These are phyloP conservation scores for Tragelaphus buxtoni DNA, from an alignment of 2,113 vertebrate genomes.

Conservation along the genomic window DNA sequence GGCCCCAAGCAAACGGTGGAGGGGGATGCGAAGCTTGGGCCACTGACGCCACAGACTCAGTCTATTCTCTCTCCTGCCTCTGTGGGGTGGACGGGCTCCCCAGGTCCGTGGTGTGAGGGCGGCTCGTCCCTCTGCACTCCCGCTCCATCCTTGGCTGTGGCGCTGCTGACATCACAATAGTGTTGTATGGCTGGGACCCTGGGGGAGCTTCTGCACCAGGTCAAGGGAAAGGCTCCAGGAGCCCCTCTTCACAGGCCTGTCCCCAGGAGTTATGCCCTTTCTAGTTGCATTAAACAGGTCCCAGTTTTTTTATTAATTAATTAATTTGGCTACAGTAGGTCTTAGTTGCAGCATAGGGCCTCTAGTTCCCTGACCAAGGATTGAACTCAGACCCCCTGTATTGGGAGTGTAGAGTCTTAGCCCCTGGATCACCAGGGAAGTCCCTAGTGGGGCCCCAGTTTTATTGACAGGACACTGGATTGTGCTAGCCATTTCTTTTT, in stretches of 20 bases:
- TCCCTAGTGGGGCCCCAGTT: neutral
- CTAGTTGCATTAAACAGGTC: neutral
- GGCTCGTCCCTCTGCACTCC: fast-evolving
- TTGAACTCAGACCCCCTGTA: neutral
- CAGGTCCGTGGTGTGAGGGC: fast-evolving
- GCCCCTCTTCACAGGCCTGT: neutral
- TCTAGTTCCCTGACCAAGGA: neutral
- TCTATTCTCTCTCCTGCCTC: neutral
- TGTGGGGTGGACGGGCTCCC: no score
- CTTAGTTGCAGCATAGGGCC: neutral
- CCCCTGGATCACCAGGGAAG: neutral
- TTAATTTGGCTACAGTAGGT: neutral
- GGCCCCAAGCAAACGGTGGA: neutral
- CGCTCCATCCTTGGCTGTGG: fast-evolving
- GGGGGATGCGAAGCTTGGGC: neutral
- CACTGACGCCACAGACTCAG: neutral
- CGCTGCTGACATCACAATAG: neutral
- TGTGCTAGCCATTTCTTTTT: neutral
- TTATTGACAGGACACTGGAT: neutral
- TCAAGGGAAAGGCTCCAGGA: neutral
- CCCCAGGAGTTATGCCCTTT: neutral
- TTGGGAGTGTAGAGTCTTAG: neutral
- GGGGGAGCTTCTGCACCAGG: neutral
- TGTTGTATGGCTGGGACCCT: neutral
- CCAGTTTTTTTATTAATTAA: neutral